Evolutionary conservation across 2,113 vertebrate species (phyloP).

Genomic region (Periophthalmus modestus): DNA sequence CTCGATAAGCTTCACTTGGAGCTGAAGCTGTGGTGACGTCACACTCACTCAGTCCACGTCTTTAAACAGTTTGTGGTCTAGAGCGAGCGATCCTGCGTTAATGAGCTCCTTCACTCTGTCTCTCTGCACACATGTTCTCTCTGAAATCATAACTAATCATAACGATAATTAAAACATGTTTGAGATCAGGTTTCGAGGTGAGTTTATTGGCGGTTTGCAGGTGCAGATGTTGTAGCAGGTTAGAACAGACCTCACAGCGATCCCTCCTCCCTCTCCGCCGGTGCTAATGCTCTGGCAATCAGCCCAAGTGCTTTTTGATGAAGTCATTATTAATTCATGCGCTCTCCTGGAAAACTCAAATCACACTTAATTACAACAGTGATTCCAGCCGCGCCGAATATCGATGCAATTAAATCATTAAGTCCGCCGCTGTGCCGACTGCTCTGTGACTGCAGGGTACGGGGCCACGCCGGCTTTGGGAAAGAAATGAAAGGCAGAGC

Average conservation of each 20-base stretch:
- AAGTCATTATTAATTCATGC: constrained; percentile 78
- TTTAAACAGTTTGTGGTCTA: no score
- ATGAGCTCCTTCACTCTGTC: no score
- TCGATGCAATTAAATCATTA: constrained; percentile 76
- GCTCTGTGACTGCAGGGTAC: constrained; percentile 30
- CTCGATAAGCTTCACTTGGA: no score
- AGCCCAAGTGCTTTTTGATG: constrained; percentile 76
- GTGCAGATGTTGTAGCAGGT: constrained; percentile 42
- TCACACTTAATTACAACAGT: constrained; percentile 74
- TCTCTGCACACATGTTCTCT: background rate
- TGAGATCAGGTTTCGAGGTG: constrained; percentile 10
- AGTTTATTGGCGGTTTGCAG: constrained; percentile 9
- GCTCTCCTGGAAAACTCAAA: constrained; percentile 67
- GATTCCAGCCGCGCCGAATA: constrained; percentile 73
- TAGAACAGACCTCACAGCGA: constrained; percentile 43
- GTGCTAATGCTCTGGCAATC: constrained; percentile 66
- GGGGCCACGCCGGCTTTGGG: constrained; percentile 33
- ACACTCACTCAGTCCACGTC: no score
- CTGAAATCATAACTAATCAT: constrained; percentile 11
- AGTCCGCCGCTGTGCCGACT: constrained; percentile 48
- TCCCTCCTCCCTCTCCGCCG: constrained; percentile 39
- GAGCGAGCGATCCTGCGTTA: no score
- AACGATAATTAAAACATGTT: no score
- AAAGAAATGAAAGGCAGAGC: constrained; percentile 44
- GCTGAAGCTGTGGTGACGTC: no score